Conservation (phyloP, 2,113 vertebrate species). For the Lepus europaeus region DNA sequence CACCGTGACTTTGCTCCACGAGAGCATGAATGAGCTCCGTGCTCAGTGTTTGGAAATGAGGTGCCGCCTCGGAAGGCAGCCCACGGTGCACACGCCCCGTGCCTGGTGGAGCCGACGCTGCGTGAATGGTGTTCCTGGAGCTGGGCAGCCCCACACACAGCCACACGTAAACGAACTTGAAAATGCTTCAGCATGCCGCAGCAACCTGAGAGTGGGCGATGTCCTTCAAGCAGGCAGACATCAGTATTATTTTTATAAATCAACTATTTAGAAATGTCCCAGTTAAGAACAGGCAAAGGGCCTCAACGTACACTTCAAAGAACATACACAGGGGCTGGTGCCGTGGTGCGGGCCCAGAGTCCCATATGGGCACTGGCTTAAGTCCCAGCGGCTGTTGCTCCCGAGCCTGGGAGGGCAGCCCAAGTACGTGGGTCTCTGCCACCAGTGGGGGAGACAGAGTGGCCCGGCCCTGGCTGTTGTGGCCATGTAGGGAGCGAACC, state of each 20-base stretch:
- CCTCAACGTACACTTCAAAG: neutral
- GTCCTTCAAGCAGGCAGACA: neutral
- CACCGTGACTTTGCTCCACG: too few species aligned
- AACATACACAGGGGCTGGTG: neutral
- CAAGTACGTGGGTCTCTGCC: too few species aligned
- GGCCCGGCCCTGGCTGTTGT: too few species aligned
- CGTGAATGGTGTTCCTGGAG: neutral
- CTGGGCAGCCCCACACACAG: neutral
- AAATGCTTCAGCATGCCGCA: neutral
- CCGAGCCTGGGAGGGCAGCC: too few species aligned
- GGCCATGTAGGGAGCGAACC: too few species aligned
- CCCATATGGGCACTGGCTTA: too few species aligned
- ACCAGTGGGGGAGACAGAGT: too few species aligned
- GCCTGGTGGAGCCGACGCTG: rapidly evolving
- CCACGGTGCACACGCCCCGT: rapidly evolving
- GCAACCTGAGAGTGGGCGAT: neutral
- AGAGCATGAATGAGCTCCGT: neutral
- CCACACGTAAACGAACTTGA: neutral
- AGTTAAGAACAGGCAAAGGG: neutral
- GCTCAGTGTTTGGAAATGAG: rapidly evolving
- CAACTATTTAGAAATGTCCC: neutral
- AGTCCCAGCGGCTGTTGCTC: too few species aligned
- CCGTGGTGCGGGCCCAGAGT: too few species aligned
- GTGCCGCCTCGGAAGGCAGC: neutral
- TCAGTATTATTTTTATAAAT: neutral